These are phyloP conservation scores for Myathropa florea DNA, from an alignment of 2,888 invertebrate genomes.

Conservation along the genomic window DNA sequence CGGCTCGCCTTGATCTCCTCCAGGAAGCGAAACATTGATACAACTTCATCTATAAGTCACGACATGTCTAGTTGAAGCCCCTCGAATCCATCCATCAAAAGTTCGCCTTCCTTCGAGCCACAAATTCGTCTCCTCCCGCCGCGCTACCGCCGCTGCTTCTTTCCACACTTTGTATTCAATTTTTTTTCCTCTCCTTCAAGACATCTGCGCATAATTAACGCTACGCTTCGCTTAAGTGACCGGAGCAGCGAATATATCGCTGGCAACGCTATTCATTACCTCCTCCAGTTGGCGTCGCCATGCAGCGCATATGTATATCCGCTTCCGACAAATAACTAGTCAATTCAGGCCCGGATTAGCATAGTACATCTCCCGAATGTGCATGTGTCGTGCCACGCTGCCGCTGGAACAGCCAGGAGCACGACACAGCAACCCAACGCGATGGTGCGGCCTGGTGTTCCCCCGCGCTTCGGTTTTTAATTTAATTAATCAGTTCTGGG, in stretches of 20 bases:
- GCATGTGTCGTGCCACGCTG: slow-evolving; percentile 18
- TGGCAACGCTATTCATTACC: background rate
- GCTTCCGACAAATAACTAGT: slow-evolving; percentile 41
- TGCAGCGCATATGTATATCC: slow-evolving; percentile 18
- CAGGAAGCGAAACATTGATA: background rate
- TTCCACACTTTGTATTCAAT: background rate
- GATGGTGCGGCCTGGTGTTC: background rate
- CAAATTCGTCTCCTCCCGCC: too few relatives aligned
- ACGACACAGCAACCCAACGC: background rate
- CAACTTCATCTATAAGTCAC: background rate
- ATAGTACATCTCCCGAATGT: slow-evolving; percentile 35
- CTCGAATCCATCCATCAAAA: background rate
- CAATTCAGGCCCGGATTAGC: slow-evolving; percentile 43
- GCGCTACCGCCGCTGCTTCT: too few relatives aligned
- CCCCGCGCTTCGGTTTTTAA: slow-evolving; percentile 8
- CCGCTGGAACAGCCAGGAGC: background rate
- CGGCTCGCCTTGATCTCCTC: background rate
- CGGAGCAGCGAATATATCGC: slow-evolving; percentile 26
- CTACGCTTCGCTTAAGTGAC: slow-evolving; percentile 39
- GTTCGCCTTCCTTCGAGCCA: background rate
- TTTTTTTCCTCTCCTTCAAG: background rate
- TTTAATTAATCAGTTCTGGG: slow-evolving; percentile 47
- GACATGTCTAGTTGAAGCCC: background rate
- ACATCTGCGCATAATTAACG: slow-evolving; percentile 19
- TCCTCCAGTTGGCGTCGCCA: slow-evolving; percentile 11